Base-by-base conservation (phyloP, 2,113 vertebrate species). In the Microcebus griseorufus region DNA sequence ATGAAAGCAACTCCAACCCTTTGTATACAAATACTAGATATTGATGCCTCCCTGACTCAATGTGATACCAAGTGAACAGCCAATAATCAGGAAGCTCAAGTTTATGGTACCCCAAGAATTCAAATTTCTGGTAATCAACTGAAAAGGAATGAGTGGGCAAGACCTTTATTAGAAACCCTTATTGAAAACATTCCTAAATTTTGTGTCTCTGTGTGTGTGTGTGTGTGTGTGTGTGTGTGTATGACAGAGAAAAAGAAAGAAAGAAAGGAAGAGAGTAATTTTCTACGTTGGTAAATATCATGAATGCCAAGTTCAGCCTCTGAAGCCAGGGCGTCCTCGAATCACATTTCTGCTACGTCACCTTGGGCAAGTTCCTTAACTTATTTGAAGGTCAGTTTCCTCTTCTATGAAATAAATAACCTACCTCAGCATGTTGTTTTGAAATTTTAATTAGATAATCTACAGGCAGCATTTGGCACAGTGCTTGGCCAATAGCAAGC, bases 361-460 rank as follows among this genome's bases (percentile, higher is more conserved):
- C 88, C n/a, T 96, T 85, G 60, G 93, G 62, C 55, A 96, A 95
- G 81, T 95, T 96, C 84, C 55, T 90, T 84, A 95, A 90, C 76
- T 84, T 88, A 16, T 88, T 69, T 88, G 69, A 97, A 97, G 88
- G 92, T 96, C 95, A 96, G 64, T 94, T 97, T 94, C 97, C 94
- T 96, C 94, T 96, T 96, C 81, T 94, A 45, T 90, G 51, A 96
- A 88, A 95, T 93, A 95, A 97, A 93, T 85, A 94, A 89, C 9
- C 10, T 85, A 83, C 75, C 27, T 95, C 62, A 37, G 60, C 48
- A 64, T 55, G 73, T 27, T 65, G 37, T 64, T 96, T 69, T 94
- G 72, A 92, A 96, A 64, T 89, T 92, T 80, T 85, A 85, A 85
- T 92, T 88, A 90, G 76, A n/a, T 70, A 79, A 86, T 82, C 48